Percentiles rank a stretch among this genome's conserved stretches.
Conservation (phyloP, 1,140 invertebrate species). For the Apis laboriosa region DNA sequence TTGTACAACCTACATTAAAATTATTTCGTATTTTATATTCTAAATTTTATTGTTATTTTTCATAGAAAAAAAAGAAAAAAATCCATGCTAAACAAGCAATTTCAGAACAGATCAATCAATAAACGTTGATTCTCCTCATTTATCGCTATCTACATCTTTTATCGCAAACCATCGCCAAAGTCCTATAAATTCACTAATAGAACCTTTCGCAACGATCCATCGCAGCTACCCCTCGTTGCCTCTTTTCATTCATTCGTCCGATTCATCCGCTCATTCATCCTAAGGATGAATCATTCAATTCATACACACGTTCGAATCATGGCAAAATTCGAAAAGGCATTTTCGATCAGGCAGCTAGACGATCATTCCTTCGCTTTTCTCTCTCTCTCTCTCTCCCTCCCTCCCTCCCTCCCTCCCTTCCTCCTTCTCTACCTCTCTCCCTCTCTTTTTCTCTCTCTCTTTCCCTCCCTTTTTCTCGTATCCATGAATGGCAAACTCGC, state of each 20-base stretch:
- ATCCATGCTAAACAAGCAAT: background rate
- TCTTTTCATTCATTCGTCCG: background rate
- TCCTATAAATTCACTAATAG: too few species aligned
- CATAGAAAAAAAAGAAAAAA: background rate
- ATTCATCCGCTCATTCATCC: background rate
- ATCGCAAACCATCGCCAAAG: too few species aligned
- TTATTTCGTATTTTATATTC: too few species aligned
- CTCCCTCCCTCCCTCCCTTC: too few species aligned
- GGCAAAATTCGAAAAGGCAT: constrained; percentile 22
- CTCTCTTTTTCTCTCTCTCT: background rate
- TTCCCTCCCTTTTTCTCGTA: background rate
- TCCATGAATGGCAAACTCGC: background rate
- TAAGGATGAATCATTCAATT: constrained; percentile 16
- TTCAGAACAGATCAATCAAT: background rate
- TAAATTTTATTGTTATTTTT: background rate
- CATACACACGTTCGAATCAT: constrained; percentile 14
- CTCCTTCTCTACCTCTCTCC: background rate
- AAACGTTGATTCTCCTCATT: background rate
- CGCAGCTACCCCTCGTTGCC: background rate
- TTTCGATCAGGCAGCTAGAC: constrained; percentile 17
- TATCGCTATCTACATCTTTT: background rate
- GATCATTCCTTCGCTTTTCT: background rate
- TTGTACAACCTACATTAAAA: too few species aligned
- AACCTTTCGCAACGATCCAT: background rate
- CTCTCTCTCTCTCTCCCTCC: background rate